Percentiles rank a stretch among this genome's conserved stretches.
Evolutionary conservation across 2,888 invertebrate species (phyloP).

Genomic region (Hemaris fuciformis): DNA sequence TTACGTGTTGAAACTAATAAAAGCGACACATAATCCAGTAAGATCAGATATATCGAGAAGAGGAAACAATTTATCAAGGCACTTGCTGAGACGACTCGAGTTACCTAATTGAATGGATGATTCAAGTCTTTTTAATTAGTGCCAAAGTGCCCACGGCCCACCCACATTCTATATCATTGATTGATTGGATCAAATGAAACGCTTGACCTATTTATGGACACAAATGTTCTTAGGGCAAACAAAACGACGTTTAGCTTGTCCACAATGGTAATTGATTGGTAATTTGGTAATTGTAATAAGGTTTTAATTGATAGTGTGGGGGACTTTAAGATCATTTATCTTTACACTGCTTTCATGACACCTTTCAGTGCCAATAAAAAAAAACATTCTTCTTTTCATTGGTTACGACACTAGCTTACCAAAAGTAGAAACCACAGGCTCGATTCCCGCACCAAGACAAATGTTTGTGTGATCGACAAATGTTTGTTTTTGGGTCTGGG

Average conservation of each 20-base stretch:
- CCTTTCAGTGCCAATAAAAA: too few species aligned
- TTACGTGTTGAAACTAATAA: background rate
- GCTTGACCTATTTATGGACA: background rate
- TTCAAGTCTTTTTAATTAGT: slow-evolving; percentile 14
- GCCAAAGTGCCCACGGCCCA: slow-evolving; percentile 21
- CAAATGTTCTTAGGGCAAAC: background rate
- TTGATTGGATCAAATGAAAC: background rate
- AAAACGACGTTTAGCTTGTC: background rate
- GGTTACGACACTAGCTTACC: too few species aligned
- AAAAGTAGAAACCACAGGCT: too few species aligned
- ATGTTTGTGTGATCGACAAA: too few species aligned
- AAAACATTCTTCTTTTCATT: too few species aligned
- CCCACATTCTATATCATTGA: background rate
- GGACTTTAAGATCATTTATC: background rate
- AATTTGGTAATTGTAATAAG: too few species aligned
- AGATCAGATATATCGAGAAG: slow-evolving; percentile 1
- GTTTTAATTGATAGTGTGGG: background rate
- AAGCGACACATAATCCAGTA: background rate
- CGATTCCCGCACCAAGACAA: too few species aligned
- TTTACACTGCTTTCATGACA: too few species aligned
- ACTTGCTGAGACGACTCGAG: background rate
- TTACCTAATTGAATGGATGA: slow-evolving; percentile 4
- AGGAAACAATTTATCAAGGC: slow-evolving; percentile 4
- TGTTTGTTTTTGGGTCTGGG: too few species aligned
- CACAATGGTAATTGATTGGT: too few species aligned